Base-by-base conservation (phyloP, 1,140 invertebrate genomes). In the Drosophila lini region DNA sequence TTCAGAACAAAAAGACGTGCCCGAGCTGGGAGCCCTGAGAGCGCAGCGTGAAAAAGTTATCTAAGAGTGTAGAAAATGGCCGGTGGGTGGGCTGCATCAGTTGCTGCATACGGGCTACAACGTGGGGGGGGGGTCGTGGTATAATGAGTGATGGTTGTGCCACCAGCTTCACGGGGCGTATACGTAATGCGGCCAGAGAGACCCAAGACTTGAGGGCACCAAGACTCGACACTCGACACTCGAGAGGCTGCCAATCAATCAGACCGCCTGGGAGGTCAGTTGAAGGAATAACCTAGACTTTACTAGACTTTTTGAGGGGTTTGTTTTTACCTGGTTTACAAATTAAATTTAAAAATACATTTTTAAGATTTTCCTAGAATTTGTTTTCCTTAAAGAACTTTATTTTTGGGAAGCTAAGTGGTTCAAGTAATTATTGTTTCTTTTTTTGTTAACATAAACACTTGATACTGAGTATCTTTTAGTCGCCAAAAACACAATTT, bases 1-100 rank as follows among this genome's bases (percentile, higher is more conserved):
- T 68, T 77, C 52, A 69, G 65, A 88, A 89, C 80, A 80, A 89
- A 88, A 88, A 71, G 68, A 59, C 36, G 50, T 57, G 48, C 50
- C 50, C 38, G 25, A 10, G 45, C 47, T 1, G 13, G n/a, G 32
- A 22, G 22, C 22, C 22, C 22, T 22, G 22, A 22, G 70, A 57
- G 45, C 70, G 56, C 70, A 75, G 58, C 77, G 63, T 76, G 58
- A 61, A 78, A 80, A 79, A 79, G 76, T 78, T 82, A 59, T 79
- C 58, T 62, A 45, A 78, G 47, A 78, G 75, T 68, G 48, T 70
- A 45, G 60, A 75, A 76, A 84, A 64, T 73, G 67, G 48, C 36
- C 34, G 32, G 16, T 52, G 61, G 60, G 47, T 63, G 61, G 63
- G 19, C 44, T 34, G 45, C 36, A 22, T 40, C 22, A 15, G 40